phyloP scores from a whole-genome alignment of 2,888 invertebrate genomes.

The Linnaemya tessellans region DNA sequence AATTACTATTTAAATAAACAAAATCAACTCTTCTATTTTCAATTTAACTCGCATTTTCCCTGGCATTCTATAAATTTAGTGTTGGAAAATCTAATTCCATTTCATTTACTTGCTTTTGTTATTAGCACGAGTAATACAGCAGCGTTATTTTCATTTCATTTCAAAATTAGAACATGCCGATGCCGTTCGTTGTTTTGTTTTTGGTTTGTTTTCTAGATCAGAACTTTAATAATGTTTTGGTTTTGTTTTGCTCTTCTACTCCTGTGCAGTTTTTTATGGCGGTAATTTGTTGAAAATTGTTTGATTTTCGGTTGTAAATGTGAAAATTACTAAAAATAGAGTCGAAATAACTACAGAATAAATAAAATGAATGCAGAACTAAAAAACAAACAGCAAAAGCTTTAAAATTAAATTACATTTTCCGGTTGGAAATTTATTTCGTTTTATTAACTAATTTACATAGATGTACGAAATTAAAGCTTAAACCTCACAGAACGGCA shows the following conservation, averaged over 20 bases:
- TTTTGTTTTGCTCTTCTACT: constrained; percentile 12
- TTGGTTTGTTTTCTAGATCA: background rate
- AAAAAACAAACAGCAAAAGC: constrained; percentile 9
- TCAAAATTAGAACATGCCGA: constrained; percentile 28
- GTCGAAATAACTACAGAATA: background rate
- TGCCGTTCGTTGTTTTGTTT: background rate
- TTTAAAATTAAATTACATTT: constrained; percentile 58
- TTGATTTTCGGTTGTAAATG: constrained; percentile 58
- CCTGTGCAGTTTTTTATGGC: constrained; percentile 42
- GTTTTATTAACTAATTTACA: constrained; percentile 51
- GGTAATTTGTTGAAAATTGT: constrained; percentile 60
- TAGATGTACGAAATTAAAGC: constrained; percentile 53
- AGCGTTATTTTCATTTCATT: constrained; percentile 30
- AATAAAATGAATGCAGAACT: background rate
- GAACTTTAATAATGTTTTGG: constrained; percentile 27
- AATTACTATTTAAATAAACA: no score
- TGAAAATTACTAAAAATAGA: constrained; percentile 10
- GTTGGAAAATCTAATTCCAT: constrained; percentile 31
- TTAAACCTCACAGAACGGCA: constrained; percentile 26
- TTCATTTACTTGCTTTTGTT: constrained; percentile 15
- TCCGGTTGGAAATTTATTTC: constrained; percentile 50
- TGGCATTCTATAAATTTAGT: background rate
- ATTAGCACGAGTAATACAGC: background rate
- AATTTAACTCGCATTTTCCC: no score
- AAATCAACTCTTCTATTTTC: no score